Evolutionary conservation across 2,797 vertebrate species (phyloP), one percentile per base, ranked within the genome.

Genomic region (Lutjanus argentimaculatus): DNA sequence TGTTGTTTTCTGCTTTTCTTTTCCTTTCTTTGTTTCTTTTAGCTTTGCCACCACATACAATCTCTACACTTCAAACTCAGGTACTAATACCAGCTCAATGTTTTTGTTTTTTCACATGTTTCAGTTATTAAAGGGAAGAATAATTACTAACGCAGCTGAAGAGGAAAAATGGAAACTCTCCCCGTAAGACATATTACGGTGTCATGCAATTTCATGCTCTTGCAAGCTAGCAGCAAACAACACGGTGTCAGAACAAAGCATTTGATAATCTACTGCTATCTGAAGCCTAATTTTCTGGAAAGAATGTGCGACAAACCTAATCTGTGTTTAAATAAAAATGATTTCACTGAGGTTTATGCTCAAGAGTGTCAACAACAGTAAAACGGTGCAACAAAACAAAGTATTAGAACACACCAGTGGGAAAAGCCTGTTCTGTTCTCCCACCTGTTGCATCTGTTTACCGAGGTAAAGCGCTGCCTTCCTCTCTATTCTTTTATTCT

Each of bases 151-250:
- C 45, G 64, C 63, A 84, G 56, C 51, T 62, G 19, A 70, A 77
- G n/a, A 14, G 42, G 42, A 58, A 59, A 55, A 84, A 70, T 58
- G 62, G 48, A 64, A 77, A 72, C 11, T 22, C 58, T 71, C 12
- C 80, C 62, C 12, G 0, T 58, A 61, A 75, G 68, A 75, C 43
- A 75, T 72, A 79, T 80, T 42, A 77, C 42, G n/a, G 40, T 80
- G 70, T 77, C 49, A 61, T 55, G 77, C 46, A 78, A 84, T 87
- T 86, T 83, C 61, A 82, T 58, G 63, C 80, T 82, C 57, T 73
- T 65, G 11, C 51, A 79, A 68, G 49, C 59, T 12, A 53, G 36
- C 72, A 85, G 74, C 81, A 79, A 81, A 55, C 46, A 85, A 42
- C 46, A 69, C 21, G n/a, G 71, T 78, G 62, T 77, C 73, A 80